Conservation (phyloP, 2,797 vertebrate species). For the Pangasius larnaudii region DNA sequence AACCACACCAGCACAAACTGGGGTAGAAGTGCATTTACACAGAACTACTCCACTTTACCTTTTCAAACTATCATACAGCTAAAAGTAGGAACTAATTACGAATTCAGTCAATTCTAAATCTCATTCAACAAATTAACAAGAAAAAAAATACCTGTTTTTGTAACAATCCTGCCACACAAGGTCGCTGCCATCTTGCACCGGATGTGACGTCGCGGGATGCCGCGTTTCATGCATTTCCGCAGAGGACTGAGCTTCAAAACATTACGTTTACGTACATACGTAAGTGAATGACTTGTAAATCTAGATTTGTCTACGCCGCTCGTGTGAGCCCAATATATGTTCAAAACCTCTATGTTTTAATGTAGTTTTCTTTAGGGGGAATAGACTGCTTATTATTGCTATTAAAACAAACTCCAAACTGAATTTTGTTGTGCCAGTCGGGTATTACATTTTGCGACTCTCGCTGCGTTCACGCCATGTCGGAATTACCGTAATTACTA, state of each 20-base stretch:
- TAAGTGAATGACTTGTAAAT: background rate
- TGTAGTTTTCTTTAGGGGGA: background rate
- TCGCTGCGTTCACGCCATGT: no score
- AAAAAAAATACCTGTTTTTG: slow-evolving; percentile 72
- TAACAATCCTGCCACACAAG: slow-evolving; percentile 73
- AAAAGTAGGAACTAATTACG: background rate
- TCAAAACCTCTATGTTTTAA: no score
- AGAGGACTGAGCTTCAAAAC: background rate
- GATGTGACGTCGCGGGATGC: slow-evolving; percentile 46
- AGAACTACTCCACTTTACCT: background rate
- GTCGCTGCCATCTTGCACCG: slow-evolving; percentile 78
- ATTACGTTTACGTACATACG: background rate
- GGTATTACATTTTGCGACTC: background rate
- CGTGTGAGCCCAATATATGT: background rate
- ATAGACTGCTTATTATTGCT: background rate
- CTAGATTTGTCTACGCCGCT: no score
- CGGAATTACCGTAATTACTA: no score
- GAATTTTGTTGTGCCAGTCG: slow-evolving; percentile 35
- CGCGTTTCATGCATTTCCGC: slow-evolving; percentile 31
- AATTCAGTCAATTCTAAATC: background rate
- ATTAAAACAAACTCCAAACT: slow-evolving; percentile 36
- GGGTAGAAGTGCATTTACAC: background rate
- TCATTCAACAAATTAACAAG: background rate
- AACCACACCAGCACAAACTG: background rate
- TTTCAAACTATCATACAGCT: background rate